Conservation (phyloP, 2,888 invertebrate species). For the Matsumyia berberina region DNA sequence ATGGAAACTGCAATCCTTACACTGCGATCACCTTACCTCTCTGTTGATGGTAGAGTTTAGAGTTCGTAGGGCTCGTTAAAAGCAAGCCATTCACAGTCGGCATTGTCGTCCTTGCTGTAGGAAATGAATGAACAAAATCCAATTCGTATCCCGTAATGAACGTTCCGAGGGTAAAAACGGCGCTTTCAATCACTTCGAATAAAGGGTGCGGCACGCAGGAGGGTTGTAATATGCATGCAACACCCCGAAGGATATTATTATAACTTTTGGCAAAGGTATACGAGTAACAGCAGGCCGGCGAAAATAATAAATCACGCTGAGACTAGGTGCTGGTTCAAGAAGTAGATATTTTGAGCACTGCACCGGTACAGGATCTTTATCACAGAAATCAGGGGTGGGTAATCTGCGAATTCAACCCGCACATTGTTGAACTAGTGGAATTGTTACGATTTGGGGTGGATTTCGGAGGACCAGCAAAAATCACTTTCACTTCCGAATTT, state of each 20-base stretch:
- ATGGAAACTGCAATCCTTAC: conserved; percentile 59
- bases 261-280: conserved; percentile 73
- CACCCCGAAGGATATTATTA: conserved; percentile 66
- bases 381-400: conserved; percentile 59
- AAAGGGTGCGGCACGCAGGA: conserved; percentile 59
- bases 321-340: conserved; percentile 69
- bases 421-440: conserved; percentile 52
- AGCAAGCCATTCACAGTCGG: conserved; percentile 53
- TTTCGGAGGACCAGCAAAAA: conserved; percentile 32
- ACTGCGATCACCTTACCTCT: conserved; percentile 56
- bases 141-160: conserved; percentile 58
- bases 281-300: conserved; percentile 46
- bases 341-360: conserved; percentile 42
- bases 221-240: conserved; percentile 57
- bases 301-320: conserved; percentile 69
- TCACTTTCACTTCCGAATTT: conserved; percentile 50
- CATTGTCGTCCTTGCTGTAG: conserved; percentile 46
- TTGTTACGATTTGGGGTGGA: conserved; percentile 32
- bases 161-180: conserved; percentile 34
- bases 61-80: conserved; percentile 68
- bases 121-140: conserved; percentile 33
- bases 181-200: conserved; percentile 55
- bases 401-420: conserved; percentile 68
- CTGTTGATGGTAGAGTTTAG: conserved; percentile 57
- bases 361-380: conserved; percentile 38